A percentile compares a stretch with the other conserved stretches of the same genome.
Evolutionary conservation across 2,888 invertebrate species (phyloP).

Genomic region (Cantharis nigra): DNA sequence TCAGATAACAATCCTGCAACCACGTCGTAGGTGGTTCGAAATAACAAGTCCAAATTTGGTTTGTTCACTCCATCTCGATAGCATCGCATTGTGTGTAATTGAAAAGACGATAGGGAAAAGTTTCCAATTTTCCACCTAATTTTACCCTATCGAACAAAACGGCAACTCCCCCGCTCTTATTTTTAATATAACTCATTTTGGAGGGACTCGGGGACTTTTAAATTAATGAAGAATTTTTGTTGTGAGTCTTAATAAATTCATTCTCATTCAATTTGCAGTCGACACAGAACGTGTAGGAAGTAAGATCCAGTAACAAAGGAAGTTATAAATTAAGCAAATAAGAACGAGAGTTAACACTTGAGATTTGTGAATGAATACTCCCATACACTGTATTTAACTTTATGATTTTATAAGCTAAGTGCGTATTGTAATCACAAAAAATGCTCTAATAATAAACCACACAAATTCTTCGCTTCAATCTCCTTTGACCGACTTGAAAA

Average conservation of each 20-base stretch:
- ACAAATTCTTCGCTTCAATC: background rate
- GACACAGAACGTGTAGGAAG: conserved; percentile 23
- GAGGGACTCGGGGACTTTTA: background rate
- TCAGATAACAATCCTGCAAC: conserved; percentile 10
- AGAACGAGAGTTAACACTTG: conserved; percentile 30
- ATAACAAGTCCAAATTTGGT: conserved; percentile 32
- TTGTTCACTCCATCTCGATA: conserved; percentile 4
- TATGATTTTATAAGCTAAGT: conserved; percentile 22
- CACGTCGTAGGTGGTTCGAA: conserved; percentile 25
- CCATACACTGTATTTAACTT: conserved; percentile 25
- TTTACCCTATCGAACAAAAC: background rate
- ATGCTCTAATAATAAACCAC: background rate
- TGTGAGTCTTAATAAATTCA: conserved; percentile 13
- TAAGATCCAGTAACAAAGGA: conserved; percentile 26
- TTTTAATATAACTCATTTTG: background rate
- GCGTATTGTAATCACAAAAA: conserved; percentile 20
- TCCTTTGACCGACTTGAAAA: background rate
- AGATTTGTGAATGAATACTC: conserved; percentile 29
- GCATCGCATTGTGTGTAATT: background rate
- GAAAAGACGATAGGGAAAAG: background rate
- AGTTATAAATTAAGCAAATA: conserved; percentile 28
- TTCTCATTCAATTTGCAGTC: conserved; percentile 22
- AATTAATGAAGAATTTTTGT: conserved; percentile 13
- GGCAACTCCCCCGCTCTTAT: background rate
- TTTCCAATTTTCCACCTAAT: background rate